These are phyloP conservation scores for Bucorvus abyssinicus DNA, from an alignment of 2,797 vertebrate species.

Conservation along the genomic window DNA sequence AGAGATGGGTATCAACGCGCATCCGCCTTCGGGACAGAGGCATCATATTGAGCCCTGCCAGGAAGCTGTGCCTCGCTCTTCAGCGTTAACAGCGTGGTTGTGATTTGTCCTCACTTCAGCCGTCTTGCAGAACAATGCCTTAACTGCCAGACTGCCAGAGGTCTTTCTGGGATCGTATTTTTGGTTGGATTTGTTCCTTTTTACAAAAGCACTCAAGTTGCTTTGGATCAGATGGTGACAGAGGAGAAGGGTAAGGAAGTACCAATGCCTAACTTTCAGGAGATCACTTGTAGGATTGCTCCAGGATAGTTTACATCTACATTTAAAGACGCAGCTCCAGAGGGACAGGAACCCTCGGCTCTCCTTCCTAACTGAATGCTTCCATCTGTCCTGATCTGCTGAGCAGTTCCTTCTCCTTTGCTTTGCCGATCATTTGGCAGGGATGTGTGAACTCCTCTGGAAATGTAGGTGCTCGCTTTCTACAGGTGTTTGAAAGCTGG, in stretches of 20 bases:
- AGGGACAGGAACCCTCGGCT: background rate
- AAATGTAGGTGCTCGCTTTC: background rate
- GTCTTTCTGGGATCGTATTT: background rate
- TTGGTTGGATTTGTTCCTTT: background rate
- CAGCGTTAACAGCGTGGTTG: fast-evolving
- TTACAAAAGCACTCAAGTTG: background rate
- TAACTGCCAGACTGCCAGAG: background rate
- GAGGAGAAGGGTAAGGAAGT: background rate
- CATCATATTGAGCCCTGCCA: background rate
- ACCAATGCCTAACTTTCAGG: background rate
- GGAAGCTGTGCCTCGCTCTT: background rate
- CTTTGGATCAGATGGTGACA: background rate
- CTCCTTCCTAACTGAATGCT: background rate
- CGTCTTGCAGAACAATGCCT: background rate
- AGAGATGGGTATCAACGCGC: background rate
- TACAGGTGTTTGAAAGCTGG: background rate
- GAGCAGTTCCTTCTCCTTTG: background rate
- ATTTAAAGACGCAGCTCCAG: background rate
- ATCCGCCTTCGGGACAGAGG: background rate
- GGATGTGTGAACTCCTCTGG: background rate
- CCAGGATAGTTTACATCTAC: background rate
- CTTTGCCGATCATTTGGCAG: background rate
- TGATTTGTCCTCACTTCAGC: background rate
- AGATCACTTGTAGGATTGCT: background rate
- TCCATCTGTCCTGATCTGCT: background rate